Conservation (phyloP, 2,797 vertebrate genomes). For the Cirrhinus mrigala region DNA sequence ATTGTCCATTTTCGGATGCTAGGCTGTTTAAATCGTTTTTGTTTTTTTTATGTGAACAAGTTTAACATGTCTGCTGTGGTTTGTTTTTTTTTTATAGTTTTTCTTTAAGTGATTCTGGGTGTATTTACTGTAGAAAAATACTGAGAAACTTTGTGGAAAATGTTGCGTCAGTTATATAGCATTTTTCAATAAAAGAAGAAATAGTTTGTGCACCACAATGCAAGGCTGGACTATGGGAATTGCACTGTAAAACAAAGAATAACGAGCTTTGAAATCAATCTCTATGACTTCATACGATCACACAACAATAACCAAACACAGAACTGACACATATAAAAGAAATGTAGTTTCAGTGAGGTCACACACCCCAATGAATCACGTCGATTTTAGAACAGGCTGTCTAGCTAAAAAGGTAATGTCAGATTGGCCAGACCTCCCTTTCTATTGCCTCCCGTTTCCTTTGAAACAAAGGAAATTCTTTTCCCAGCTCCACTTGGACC, state of each 20-base stretch:
- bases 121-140: conserved; percentile 39
- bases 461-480: conserved; percentile 63
- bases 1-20: conserved; percentile 7
- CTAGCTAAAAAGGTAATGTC: conserved; percentile 29
- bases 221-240: conserved; percentile 37
- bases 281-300: conserved; percentile 27
- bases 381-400: conserved; percentile 21
- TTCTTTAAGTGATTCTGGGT: conserved; percentile 36
- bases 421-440: conserved; percentile 39
- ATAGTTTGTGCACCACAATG: conserved; percentile 27
- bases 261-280: conserved; percentile 48
- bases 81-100: conserved; percentile 41
- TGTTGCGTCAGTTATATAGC: conserved; percentile 24
- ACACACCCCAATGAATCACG: conserved; percentile 42
- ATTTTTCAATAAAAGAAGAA: conserved; percentile 20
- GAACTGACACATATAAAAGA: conserved; percentile 24
- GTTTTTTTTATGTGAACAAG: conserved; percentile 39
- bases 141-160: conserved; percentile 20
- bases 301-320: conserved; percentile 44
- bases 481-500: conserved; percentile 19
- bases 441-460: conserved; percentile 18
- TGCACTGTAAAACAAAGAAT: conserved; percentile 34
- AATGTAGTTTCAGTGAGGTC: conserved; percentile 14
- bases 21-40: background rate
- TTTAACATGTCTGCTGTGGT: conserved; percentile 52